Conservation (phyloP, 1,140 invertebrate species). For the Temnothorax longispinosus region DNA sequence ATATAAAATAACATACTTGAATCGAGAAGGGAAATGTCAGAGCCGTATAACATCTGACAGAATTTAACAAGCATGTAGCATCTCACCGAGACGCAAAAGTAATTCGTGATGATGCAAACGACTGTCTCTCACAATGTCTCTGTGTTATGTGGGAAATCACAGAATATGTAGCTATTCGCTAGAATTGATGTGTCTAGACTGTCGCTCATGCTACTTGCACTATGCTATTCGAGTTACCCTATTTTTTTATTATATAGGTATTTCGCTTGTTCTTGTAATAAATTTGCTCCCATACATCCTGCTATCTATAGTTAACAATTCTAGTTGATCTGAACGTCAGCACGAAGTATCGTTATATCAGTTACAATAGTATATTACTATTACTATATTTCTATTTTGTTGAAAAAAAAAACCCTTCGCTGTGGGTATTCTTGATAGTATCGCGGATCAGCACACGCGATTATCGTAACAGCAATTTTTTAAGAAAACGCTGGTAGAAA, state of each 20-base stretch:
- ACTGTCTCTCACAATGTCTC: conserved; percentile 37
- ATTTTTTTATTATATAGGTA: too few species aligned
- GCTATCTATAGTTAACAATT: neutral
- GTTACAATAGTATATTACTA: neutral
- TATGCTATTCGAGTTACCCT: neutral
- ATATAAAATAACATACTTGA: conserved; percentile 26
- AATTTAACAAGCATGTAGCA: conserved; percentile 52
- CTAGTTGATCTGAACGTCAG: neutral
- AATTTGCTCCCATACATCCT: neutral
- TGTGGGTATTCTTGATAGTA: neutral
- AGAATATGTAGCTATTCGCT: conserved; percentile 41
- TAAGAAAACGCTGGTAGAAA: conserved; percentile 38
- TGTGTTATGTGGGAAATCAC: conserved; percentile 32
- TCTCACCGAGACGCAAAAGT: conserved; percentile 20
- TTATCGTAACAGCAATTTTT: conserved; percentile 33
- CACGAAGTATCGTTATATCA: neutral
- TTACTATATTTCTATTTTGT: neutral
- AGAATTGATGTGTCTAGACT: conserved; percentile 27
- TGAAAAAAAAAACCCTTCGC: neutral
- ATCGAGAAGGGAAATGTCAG: conserved; percentile 8
- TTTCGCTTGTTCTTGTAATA: neutral
- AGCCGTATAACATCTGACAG: conserved; percentile 36
- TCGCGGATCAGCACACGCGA: neutral
- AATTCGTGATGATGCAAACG: conserved; percentile 51
- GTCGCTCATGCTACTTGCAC: neutral